Evolutionary conservation across 2,797 vertebrate genomes (phyloP).

Genomic region (Hirundo rustica): DNA sequence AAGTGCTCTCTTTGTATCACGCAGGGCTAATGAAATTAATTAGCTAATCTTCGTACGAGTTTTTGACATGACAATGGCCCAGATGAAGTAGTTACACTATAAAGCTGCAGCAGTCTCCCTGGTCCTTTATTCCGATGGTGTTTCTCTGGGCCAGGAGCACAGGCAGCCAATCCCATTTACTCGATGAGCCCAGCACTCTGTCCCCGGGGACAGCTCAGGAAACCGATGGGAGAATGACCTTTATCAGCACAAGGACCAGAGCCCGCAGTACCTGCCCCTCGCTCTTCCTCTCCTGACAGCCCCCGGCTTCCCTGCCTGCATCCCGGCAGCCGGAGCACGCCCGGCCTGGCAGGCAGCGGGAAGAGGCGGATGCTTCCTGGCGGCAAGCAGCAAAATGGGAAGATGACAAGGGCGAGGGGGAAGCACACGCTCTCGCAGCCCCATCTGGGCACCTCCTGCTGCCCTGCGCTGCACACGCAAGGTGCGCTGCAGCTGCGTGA

Average conservation of each 20-base stretch:
- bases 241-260: background rate
- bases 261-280: accelerated
- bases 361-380: background rate
- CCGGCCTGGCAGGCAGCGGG: accelerated
- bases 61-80: background rate
- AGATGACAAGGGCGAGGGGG: accelerated
- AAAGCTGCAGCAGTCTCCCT: background rate
- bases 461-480: background rate
- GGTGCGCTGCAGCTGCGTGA: background rate
- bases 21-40: background rate
- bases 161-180: background rate
- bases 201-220: background rate
- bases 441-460: background rate
- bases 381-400: background rate
- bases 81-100: background rate
- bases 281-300: background rate
- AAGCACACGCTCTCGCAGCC: accelerated
- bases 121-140: background rate
- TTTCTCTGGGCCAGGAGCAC: background rate
- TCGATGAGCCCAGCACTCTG: background rate
- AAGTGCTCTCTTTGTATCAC: background rate
- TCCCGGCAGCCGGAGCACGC: background rate
- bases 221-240: background rate
- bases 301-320: background rate
- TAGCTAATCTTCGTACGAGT: background rate